A percentile compares a stretch with the other conserved stretches of the same genome.
Evolutionary conservation across 2,797 vertebrate genomes (phyloP).

Genomic region (Lepilemur septentrionalis): DNA sequence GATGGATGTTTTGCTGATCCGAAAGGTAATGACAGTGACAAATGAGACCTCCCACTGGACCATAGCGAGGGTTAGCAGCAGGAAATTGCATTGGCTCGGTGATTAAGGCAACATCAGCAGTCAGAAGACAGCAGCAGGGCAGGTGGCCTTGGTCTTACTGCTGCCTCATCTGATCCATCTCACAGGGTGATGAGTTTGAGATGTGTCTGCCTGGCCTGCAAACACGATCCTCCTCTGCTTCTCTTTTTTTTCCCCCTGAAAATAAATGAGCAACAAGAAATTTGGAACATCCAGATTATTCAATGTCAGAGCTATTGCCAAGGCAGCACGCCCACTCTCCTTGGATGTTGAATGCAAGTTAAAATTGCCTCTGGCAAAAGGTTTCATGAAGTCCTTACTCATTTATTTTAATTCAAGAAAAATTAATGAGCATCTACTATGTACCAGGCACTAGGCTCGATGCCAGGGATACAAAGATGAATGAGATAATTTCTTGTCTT

Average conservation of each 20-base stretch:
- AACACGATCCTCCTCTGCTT: not conserved
- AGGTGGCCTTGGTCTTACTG: conserved; percentile 31
- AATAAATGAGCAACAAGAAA: conserved; percentile 38
- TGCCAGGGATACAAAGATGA: conserved; percentile 60
- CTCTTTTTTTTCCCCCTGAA: not conserved
- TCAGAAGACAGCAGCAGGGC: conserved; percentile 16
- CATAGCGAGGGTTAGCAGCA: rapidly evolving
- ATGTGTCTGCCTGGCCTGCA: not conserved
- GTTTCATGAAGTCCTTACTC: conserved; percentile 61
- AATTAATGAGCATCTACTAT: conserved; percentile 72
- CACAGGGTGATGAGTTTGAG: not conserved
- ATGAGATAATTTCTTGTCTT: conserved; percentile 74
- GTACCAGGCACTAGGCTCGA: conserved; percentile 31
- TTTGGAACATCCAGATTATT: not conserved
- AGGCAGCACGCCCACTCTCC: conserved; percentile 44
- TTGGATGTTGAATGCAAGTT: conserved; percentile 52
- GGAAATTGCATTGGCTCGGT: conserved; percentile 20
- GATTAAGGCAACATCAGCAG: conserved; percentile 26
- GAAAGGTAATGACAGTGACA: conserved; percentile 71
- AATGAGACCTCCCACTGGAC: conserved; percentile 42
- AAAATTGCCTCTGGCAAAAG: conserved; percentile 67
- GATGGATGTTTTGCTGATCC: not conserved
- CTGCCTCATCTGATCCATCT: conserved; percentile 50
- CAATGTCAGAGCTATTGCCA: conserved; percentile 40
- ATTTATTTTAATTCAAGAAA: conserved; percentile 70